These are phyloP conservation scores for Aix galericulata DNA, from an alignment of 2,113 vertebrate genomes.

Conservation along the genomic window DNA sequence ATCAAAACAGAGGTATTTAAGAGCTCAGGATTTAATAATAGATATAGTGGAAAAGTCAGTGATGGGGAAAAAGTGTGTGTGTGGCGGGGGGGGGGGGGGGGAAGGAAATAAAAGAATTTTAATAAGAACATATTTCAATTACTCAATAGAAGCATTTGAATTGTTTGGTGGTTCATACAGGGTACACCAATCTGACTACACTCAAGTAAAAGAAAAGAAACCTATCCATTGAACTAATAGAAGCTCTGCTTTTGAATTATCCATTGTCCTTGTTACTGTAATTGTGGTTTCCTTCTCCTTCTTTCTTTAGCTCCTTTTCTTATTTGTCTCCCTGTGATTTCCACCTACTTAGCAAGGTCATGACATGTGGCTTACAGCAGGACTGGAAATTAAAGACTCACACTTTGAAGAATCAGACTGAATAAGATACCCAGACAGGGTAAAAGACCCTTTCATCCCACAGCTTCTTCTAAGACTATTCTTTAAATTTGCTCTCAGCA, in stretches of 20 bases:
- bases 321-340: constrained; percentile 30
- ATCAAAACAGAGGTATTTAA: not conserved
- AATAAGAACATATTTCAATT: not conserved
- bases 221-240: not conserved
- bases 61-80: not conserved
- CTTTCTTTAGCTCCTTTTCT: constrained; percentile 24
- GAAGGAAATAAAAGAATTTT: not conserved
- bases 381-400: constrained; percentile 32
- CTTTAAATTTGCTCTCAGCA: not conserved
- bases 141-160: not conserved
- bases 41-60: not conserved
- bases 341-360: constrained; percentile 35
- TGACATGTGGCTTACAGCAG: not conserved
- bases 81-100: too few relatives aligned
- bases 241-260: not conserved
- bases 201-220: not conserved
- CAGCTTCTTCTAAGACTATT: not conserved
- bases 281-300: constrained; percentile 13
- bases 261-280: not conserved
- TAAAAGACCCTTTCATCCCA: constrained; percentile 12
- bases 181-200: not conserved
- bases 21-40: not conserved
- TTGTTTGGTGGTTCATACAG: not conserved
- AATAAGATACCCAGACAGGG: not conserved
- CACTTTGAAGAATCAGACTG: constrained; percentile 26